phyloP scores from a whole-genome alignment of 2,888 invertebrate species.

The Nematopogon swammerdamellus region DNA sequence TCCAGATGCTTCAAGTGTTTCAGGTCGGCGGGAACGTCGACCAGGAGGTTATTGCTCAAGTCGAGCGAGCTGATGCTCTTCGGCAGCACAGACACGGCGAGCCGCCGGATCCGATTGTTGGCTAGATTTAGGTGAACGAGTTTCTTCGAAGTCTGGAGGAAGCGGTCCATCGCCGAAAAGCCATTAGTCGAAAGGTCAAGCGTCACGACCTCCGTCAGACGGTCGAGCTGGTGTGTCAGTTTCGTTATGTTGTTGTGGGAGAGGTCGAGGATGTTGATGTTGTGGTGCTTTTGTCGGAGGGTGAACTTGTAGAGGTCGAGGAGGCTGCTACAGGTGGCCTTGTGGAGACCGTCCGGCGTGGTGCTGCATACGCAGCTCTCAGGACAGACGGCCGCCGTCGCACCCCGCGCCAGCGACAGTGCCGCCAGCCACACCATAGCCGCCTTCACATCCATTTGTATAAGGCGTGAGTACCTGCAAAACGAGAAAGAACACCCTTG shows the following conservation, averaged over 20 bases:
- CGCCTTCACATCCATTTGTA: slow-evolving; percentile 33
- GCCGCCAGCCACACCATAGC: slow-evolving; percentile 27
- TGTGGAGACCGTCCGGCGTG: slow-evolving; percentile 66
- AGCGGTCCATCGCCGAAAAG: slow-evolving; percentile 54
- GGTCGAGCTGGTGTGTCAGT: slow-evolving; percentile 52
- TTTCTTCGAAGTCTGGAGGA: slow-evolving; percentile 55
- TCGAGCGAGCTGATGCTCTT: slow-evolving; percentile 59
- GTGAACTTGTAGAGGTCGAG: slow-evolving; percentile 71
- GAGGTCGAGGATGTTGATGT: slow-evolving; percentile 58
- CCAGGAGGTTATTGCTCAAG: slow-evolving; percentile 60
- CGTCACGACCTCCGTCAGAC: slow-evolving; percentile 58
- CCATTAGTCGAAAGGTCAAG: slow-evolving; percentile 63
- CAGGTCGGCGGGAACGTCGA: slow-evolving; percentile 58
- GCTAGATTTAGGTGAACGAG: slow-evolving; percentile 58
- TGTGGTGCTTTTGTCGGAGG: slow-evolving; percentile 45
- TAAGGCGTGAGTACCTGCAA: slow-evolving; percentile 39
- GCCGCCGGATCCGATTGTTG: slow-evolving; percentile 55
- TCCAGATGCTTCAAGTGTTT: slow-evolving; percentile 52
- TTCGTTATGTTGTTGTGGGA: slow-evolving; percentile 61
- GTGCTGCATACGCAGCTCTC: slow-evolving; percentile 54
- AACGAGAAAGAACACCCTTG: slow-evolving; percentile 17
- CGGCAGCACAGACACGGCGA: slow-evolving; percentile 53
- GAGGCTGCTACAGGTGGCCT: slow-evolving; percentile 64
- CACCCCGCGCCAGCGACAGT: slow-evolving; percentile 23
- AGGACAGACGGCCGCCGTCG: slow-evolving; percentile 43